These are phyloP conservation scores for Phragmatobia fuliginosa DNA, from an alignment of 2,888 invertebrate species.

Conservation along the genomic window DNA sequence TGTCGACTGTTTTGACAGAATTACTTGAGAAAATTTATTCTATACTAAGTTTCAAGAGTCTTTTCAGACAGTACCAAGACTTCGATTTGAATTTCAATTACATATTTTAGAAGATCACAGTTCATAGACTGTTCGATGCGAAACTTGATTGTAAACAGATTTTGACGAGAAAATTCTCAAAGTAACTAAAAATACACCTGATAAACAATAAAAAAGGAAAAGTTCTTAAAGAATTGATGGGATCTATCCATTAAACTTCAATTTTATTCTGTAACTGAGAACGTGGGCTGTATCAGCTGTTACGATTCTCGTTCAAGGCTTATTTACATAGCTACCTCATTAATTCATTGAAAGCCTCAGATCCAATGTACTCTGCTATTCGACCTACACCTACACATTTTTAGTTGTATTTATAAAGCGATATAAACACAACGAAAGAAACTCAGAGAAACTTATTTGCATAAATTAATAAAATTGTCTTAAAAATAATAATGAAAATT, in stretches of 20 bases:
- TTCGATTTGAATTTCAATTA: slow-evolving; percentile 17
- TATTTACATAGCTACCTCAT: slow-evolving; percentile 12
- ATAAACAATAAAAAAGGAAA: slow-evolving; percentile 31
- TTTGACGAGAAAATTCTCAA: slow-evolving; percentile 26
- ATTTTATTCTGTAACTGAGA: slow-evolving; percentile 16
- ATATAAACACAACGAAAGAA: background rate
- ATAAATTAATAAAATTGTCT: background rate
- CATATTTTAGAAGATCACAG: slow-evolving; percentile 34
- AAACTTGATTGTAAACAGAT: slow-evolving; percentile 43
- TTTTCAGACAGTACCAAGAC: background rate
- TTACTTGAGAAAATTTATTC: background rate
- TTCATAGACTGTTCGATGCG: slow-evolving; percentile 10
- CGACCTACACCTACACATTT: slow-evolving; percentile 1
- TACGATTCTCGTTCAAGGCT: slow-evolving; percentile 13
- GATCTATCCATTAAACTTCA: slow-evolving; percentile 26
- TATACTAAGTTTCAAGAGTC: background rate
- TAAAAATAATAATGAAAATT: background rate
- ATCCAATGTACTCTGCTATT: background rate
- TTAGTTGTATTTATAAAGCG: slow-evolving; percentile 1
- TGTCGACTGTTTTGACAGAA: background rate
- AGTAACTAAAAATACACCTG: slow-evolving; percentile 30
- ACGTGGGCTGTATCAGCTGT: slow-evolving; percentile 10
- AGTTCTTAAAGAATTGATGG: slow-evolving; percentile 31
- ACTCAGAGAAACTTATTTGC: background rate
- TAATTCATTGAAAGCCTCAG: slow-evolving; percentile 11